These are phyloP conservation scores for Plutella xylostella DNA, from an alignment of 2,888 invertebrate genomes.

Conservation along the genomic window DNA sequence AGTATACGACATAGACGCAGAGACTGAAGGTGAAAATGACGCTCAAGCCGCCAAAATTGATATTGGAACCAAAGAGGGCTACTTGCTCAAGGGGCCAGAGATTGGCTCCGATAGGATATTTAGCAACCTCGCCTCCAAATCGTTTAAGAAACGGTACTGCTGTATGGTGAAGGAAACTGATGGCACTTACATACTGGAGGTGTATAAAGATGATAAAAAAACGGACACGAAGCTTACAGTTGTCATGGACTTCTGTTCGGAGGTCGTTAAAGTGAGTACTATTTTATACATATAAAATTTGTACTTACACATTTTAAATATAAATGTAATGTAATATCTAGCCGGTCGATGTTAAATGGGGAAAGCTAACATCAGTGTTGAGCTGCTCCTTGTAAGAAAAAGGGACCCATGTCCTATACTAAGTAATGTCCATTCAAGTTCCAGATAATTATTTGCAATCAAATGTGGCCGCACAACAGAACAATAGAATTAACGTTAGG, in stretches of 20 bases:
- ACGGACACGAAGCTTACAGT: constrained; percentile 92
- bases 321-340: no score
- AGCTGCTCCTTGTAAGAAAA: no score
- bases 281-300: no score
- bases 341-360: no score
- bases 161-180: constrained; percentile 91
- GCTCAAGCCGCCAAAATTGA: constrained; percentile 76
- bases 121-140: constrained; percentile 91
- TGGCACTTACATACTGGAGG: constrained; percentile 90
- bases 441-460: no score
- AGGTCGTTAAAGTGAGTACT: constrained; percentile 81
- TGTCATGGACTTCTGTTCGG: constrained; percentile 93
- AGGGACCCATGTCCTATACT: no score
- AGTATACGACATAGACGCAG: constrained; percentile 90
- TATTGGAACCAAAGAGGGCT: constrained; percentile 90
- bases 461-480: no score
- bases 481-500: no score
- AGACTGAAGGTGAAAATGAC: constrained; percentile 84
- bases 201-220: constrained; percentile 94
- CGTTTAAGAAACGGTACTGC: constrained; percentile 91
- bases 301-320: no score
- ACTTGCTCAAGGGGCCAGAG: constrained; percentile 92
- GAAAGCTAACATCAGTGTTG: no score
- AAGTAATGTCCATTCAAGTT: no score
- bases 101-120: constrained; percentile 91